phyloP scores from a whole-genome alignment of 2,888 invertebrate species.

The Conops quadrifasciatus region DNA sequence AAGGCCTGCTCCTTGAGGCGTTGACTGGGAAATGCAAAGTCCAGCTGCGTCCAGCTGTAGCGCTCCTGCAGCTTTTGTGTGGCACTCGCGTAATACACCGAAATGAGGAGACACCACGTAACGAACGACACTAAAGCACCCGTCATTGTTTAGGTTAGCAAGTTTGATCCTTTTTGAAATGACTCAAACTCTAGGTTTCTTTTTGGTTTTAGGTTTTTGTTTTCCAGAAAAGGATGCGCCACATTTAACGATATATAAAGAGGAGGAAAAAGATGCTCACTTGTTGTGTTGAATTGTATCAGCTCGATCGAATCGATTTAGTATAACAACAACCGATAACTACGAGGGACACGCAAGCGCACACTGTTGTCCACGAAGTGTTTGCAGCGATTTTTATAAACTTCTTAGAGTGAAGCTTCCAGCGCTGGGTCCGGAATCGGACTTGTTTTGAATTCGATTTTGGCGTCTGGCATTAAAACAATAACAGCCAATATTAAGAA shows the following conservation, averaged over 20 bases:
- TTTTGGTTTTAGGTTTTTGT: too few species aligned
- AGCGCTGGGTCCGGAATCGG: neutral
- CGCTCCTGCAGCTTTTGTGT: slow-evolving; percentile 72
- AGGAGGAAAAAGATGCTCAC: neutral
- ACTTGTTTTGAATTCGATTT: slow-evolving; percentile 12
- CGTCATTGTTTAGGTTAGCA: neutral
- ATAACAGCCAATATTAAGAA: slow-evolving; percentile 6
- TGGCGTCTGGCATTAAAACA: slow-evolving; percentile 2
- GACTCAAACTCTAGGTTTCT: neutral
- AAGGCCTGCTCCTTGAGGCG: slow-evolving; percentile 72
- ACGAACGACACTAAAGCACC: too few species aligned
- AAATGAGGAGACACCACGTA: neutral
- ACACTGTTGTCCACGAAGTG: slow-evolving; percentile 45
- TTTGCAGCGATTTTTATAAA: slow-evolving; percentile 49
- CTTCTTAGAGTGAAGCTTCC: slow-evolving; percentile 33
- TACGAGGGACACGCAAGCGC: slow-evolving; percentile 41
- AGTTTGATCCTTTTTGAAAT: neutral
- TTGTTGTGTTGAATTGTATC: neutral
- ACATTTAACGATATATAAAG: too few species aligned
- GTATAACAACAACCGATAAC: slow-evolving; percentile 20
- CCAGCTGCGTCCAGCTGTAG: slow-evolving; percentile 79
- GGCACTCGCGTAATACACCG: slow-evolving; percentile 40
- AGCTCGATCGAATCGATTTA: slow-evolving; percentile 2
- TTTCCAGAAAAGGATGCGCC: too few species aligned
- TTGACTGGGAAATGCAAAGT: slow-evolving; percentile 77